Evolutionary conservation across 2,888 invertebrate genomes (phyloP).

Genomic region (Cepaea hortensis): DNA sequence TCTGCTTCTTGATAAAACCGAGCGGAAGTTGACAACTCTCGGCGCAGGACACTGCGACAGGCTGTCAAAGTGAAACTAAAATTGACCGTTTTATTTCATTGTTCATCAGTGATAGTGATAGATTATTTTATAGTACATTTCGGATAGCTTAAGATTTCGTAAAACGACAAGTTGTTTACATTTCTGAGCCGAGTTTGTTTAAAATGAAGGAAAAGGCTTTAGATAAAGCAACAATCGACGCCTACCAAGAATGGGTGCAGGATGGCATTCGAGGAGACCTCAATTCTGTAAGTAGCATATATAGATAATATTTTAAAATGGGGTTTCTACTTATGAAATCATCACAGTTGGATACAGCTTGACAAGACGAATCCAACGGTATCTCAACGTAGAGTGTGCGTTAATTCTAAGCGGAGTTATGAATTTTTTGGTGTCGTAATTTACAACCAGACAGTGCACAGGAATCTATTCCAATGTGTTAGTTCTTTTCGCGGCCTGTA

Average conservation of each 20-base stretch:
- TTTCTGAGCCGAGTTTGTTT: background rate
- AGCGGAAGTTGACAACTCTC: constrained; percentile 14
- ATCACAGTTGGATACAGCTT: no score
- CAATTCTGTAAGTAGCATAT: constrained; percentile 58
- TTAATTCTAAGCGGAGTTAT: no score
- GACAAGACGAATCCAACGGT: no score
- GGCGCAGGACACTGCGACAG: background rate
- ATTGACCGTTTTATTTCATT: background rate
- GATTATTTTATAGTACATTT: background rate
- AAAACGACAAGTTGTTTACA: background rate
- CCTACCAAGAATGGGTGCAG: constrained; percentile 68
- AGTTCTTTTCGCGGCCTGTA: no score
- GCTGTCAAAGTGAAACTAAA: no score
- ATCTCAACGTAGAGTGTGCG: no score
- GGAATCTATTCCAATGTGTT: no score
- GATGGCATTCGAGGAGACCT: constrained; percentile 64
- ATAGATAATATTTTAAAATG: no score
- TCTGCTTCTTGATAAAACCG: background rate
- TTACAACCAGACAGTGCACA: no score
- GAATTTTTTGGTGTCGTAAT: no score
- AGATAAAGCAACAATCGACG: constrained; percentile 70
- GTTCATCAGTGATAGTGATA: background rate
- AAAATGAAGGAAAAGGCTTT: constrained; percentile 58
- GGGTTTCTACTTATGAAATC: no score
- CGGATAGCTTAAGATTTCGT: background rate